phyloP scores from a whole-genome alignment of 2,797 vertebrate species.

The Lacerta bilineata region DNA sequence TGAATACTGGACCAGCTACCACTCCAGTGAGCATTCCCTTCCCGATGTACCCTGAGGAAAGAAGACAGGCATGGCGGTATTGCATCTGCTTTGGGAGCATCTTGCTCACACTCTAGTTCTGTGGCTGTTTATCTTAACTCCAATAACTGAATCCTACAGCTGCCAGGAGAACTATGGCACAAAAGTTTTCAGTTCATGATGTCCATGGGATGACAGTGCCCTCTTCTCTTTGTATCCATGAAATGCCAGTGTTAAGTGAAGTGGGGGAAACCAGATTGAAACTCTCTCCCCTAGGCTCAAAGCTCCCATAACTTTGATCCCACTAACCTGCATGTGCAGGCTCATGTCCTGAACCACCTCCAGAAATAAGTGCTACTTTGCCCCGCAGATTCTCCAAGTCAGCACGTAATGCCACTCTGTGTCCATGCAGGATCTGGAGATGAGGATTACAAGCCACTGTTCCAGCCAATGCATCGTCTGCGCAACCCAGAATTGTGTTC shows the following conservation, averaged over 20 bases:
- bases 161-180: not conserved
- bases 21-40: conserved; percentile 93
- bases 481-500: conserved; percentile 85
- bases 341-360: conserved; percentile 95
- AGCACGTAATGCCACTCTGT: conserved; percentile 87
- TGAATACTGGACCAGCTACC: conserved; percentile 91
- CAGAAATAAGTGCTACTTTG: conserved; percentile 89
- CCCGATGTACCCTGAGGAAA: conserved; percentile 87
- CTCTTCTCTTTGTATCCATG: conserved; percentile 2
- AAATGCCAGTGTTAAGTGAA: not conserved
- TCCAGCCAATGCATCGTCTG: conserved; percentile 88
- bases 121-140: not conserved
- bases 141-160: not conserved
- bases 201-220: not conserved
- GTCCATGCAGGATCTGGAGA: conserved; percentile 85
- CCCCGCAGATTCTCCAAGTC: conserved; percentile 85
- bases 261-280: not conserved
- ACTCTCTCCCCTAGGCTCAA: not conserved
- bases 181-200: not conserved
- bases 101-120: not conserved
- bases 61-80: not conserved
- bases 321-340: conserved; percentile 91
- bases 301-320: too few species aligned
- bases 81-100: not conserved
- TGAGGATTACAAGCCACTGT: conserved; percentile 80